Evolutionary conservation across 2,797 vertebrate genomes (phyloP), one percentile per base, ranked within the genome.

Genomic region (Hypotaenidia okinawae): DNA sequence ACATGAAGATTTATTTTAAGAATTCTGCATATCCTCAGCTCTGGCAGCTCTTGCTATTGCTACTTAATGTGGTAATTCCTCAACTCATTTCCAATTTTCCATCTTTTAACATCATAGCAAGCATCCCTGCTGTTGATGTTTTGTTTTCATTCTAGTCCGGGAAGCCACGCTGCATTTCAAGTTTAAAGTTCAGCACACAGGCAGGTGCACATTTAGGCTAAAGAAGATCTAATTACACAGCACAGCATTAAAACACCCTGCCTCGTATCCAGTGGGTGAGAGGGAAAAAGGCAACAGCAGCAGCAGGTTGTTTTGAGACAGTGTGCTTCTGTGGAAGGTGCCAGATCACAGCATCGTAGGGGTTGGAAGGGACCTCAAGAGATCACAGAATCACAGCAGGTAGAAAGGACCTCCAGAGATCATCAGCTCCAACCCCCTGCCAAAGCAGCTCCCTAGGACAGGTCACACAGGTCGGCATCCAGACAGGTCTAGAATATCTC

Each of bases 1-100:
- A 57, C 8, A 23, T 45, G 81, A 94, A 54, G 35, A 28, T 79
- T 95, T 90, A 89, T 78, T 93, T 89, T 51, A 87, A 55, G 63
- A 83, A 70, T 77, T 87, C 81, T 93, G 68, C 39, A 59, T 24
- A 61, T 47, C 49, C 49, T 95, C 61, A 55, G 4, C 77, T 67
- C 64, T 64, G 64, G 39, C 45, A 80, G 23, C 58, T 89, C 87
- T 70, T 78, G 57, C 73, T 79, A 24, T 52, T 69, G 64, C 14
- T 37, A 61, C 57, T 86, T 66, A 4, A 11, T 5, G 33, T 54
- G 61, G 33, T 47, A 80, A 28, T 11, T 66, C 55, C 37, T 84
- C 51, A 32, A 45, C 16, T 3, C 2, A 11, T 24, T 58, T 85
- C 76, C 47, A 30, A 22, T 58, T 79, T 82, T 76, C 33, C 18